Conservation (phyloP, 1,140 invertebrate species). For the Dreissena rostriformis region DNA sequence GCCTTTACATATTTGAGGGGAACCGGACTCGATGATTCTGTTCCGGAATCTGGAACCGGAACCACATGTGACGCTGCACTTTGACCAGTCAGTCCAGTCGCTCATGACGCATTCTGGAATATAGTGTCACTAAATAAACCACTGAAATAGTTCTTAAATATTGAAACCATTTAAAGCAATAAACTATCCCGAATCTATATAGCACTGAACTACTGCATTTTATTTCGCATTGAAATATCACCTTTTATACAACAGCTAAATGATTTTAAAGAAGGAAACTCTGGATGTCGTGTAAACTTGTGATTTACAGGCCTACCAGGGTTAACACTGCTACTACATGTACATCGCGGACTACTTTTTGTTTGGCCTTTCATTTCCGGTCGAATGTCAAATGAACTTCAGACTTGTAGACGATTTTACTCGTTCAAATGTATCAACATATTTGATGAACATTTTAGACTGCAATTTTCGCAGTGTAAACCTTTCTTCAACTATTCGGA, state of each 20-base stretch:
- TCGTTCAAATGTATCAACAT: no score
- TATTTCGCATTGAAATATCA: not conserved
- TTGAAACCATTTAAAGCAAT: not conserved
- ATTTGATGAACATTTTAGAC: no score
- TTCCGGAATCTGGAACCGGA: not conserved
- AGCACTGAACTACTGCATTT: not conserved
- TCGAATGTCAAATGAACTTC: no score
- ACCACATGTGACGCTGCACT: constrained; percentile 23
- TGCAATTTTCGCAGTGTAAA: no score
- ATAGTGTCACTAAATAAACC: not conserved
- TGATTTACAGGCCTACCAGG: no score
- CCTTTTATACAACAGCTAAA: not conserved
- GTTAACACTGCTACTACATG: no score
- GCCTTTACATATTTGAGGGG: not conserved
- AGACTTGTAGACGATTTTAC: no score
- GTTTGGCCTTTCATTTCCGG: no score
- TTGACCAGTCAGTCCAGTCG: constrained; percentile 27
- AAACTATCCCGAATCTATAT: not conserved
- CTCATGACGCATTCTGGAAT: constrained; percentile 30
- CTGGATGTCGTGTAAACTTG: no score
- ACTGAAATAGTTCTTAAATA: not conserved
- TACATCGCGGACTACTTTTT: no score
- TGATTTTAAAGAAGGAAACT: not conserved
- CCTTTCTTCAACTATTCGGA: no score
- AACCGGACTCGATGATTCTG: not conserved